phyloP scores from a whole-genome alignment of 2,797 vertebrate genomes.

The Rhabdophis nuchalis region DNA sequence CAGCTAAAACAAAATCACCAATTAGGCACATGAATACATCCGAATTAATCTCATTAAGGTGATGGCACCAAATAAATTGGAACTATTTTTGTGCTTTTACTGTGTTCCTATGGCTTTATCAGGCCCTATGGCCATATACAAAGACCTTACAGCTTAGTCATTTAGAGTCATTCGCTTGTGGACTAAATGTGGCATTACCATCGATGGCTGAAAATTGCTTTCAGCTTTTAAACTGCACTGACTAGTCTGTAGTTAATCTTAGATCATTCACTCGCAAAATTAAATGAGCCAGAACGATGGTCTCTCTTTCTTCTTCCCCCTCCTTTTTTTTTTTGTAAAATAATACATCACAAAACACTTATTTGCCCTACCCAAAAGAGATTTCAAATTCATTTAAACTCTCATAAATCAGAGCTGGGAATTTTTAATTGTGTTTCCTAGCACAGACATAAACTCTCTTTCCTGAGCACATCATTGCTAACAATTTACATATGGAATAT shows the following conservation, averaged over 20 bases:
- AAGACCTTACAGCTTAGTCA: slow-evolving; percentile 80
- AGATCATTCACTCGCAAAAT: slow-evolving; percentile 83
- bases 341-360: slow-evolving; percentile 85
- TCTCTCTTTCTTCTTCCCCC: slow-evolving; percentile 50
- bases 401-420: slow-evolving; percentile 87
- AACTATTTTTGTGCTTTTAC: slow-evolving; percentile 82
- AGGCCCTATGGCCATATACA: slow-evolving; percentile 82
- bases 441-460: slow-evolving; percentile 85
- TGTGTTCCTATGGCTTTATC: slow-evolving; percentile 82
- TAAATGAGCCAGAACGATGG: slow-evolving; percentile 82
- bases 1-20: slow-evolving; percentile 84
- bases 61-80: slow-evolving; percentile 84
- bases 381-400: slow-evolving; percentile 85
- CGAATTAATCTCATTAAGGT: slow-evolving; percentile 84
- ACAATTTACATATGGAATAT: slow-evolving; percentile 92
- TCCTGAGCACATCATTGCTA: slow-evolving; percentile 80
- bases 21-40: slow-evolving; percentile 82
- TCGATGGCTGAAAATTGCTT: slow-evolving; percentile 84
- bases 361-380: slow-evolving; percentile 90
- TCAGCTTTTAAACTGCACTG: slow-evolving; percentile 84
- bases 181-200: slow-evolving; percentile 84
- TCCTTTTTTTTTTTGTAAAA: slow-evolving; percentile 60
- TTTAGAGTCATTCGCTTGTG: slow-evolving; percentile 83
- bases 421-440: slow-evolving; percentile 97
- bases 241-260: slow-evolving; percentile 87